Percentiles rank a stretch among this genome's conserved stretches.
Evolutionary conservation across 2,113 vertebrate genomes (phyloP).

Genomic region (Rhinoptilus africanus): DNA sequence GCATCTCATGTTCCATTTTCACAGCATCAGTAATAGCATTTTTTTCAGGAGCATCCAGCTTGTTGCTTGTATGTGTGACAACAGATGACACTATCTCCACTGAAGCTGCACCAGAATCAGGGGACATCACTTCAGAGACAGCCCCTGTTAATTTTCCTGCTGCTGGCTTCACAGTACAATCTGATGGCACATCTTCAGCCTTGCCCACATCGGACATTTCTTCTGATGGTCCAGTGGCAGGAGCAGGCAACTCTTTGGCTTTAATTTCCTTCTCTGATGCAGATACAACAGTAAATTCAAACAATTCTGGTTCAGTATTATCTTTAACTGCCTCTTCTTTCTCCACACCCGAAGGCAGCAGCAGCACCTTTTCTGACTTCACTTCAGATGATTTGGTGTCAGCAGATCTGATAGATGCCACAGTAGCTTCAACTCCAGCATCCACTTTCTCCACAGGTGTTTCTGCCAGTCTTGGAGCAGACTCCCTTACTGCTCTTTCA

Average conservation of each 20-base stretch:
- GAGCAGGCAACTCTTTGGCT: neutral
- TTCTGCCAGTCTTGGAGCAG: neutral
- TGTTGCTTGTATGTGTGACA: neutral
- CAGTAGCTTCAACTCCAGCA: neutral
- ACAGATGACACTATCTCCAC: neutral
- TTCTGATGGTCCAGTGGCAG: neutral
- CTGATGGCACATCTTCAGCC: neutral
- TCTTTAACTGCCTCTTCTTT: neutral
- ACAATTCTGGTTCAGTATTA: neutral
- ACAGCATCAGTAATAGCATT: neutral
- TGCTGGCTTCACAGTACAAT: neutral
- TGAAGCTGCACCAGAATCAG: neutral
- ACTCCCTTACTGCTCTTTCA: neutral
- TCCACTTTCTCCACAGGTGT: neutral
- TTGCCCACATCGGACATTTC: neutral
- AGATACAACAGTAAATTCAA: neutral
- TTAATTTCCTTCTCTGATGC: neutral
- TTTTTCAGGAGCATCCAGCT: neutral
- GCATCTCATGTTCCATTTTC: fast-evolving
- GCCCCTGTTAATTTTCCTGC: neutral
- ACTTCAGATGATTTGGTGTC: neutral
- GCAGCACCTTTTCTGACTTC: neutral
- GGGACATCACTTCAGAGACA: neutral
- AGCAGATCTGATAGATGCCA: neutral
- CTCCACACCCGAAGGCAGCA: neutral